Evolutionary conservation across 2,113 vertebrate genomes (phyloP).

Genomic region (Formicarius rufipectus): DNA sequence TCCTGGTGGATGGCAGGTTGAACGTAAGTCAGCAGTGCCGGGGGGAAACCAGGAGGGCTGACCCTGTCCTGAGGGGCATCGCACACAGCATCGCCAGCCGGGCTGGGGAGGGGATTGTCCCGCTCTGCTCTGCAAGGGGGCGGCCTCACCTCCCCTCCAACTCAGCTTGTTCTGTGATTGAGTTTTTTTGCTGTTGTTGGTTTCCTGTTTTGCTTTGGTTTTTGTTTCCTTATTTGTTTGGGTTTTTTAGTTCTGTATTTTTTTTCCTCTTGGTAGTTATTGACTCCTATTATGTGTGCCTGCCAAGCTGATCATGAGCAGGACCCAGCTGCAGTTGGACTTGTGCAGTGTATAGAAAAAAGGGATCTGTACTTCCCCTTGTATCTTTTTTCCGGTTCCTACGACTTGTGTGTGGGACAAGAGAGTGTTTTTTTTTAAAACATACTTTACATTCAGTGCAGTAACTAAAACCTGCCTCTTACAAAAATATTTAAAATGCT

Average conservation of each 20-base stretch:
- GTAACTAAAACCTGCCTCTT: background rate
- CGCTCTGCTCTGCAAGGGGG: too few species aligned
- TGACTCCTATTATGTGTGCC: background rate
- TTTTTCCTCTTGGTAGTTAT: background rate
- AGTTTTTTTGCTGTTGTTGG: background rate
- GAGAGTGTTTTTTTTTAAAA: background rate
- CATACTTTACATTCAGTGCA: background rate
- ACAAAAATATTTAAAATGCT: background rate
- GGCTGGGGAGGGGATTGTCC: too few species aligned
- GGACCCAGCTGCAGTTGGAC: background rate
- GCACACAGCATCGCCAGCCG: too few species aligned
- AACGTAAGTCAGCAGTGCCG: background rate
- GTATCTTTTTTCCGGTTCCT: background rate
- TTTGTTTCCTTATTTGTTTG: background rate
- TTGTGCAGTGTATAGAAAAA: background rate
- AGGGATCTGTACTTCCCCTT: background rate
- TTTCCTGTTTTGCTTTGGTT: background rate
- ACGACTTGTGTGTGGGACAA: background rate
- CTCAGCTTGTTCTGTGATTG: background rate
- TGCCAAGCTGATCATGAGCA: background rate
- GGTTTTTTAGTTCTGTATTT: accelerated
- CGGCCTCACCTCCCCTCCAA: background rate
- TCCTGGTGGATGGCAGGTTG: too few species aligned
- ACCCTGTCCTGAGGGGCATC: background rate
- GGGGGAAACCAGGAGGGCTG: background rate